Base-by-base conservation (phyloP, 2,888 invertebrate species). In the Eristalis arbustorum region DNA sequence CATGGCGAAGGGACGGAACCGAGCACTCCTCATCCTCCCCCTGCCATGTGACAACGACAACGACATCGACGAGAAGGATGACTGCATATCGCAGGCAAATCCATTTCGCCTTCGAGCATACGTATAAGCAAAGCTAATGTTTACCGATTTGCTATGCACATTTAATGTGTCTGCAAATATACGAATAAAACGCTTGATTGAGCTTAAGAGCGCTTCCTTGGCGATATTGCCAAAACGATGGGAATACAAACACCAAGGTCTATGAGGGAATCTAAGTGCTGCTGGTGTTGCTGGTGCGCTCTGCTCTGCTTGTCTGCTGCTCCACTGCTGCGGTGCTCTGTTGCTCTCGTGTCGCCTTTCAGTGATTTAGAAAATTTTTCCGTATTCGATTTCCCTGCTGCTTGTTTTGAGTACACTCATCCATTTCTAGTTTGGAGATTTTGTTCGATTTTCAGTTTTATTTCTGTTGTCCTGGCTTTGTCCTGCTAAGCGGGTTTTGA, bases 81-180 rank as follows among this genome's bases (percentile, higher is more conserved):
- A 63, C 14, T 34, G n/a, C 66, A 71, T 69, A 78, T 83, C 83
- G 75, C 83, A 78, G 71, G 81, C 77, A 82, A 87, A 87, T 87
- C 87, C 82, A 78, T 81, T 82, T 87, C 78, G 87, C 75, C 83
- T 79, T 79, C 79, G 56, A 79, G 83, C 84, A 88, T 18, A 49
- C 49, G 8, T 49, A 49, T 83, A 88, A 88, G 88, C 71, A 88
- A 80, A 88, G 88, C 82, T 88, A 89, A 89, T 89, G 88, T 89
- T 89, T 89, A 83, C 89, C 85, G 88, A 88, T 88, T 85, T 88
- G 83, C 88, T 84, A 88, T 88, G 88, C 89, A 87, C 88, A 89
- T 88, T 89, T 89, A 89, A 89, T 89, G 89, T 88, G 88, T 89
- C 88, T 88, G 88, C 83, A 88, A 89, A 87, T 88, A 88, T 82